Conservation (phyloP, 2,888 invertebrate species). For the Hydraecia micacea region DNA sequence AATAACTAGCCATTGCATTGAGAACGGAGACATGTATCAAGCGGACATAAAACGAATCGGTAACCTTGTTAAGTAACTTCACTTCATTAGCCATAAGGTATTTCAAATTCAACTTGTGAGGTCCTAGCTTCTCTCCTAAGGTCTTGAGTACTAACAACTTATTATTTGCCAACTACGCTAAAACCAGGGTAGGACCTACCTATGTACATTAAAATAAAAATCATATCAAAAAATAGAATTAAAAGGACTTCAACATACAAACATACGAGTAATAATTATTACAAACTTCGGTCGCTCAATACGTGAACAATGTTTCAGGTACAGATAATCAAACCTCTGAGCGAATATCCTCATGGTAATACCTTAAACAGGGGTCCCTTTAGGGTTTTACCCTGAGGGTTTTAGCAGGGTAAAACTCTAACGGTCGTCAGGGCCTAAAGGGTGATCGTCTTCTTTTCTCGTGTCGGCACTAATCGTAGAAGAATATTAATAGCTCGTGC, state of each 20-base stretch:
- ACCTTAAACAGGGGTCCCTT: not conserved
- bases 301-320: not conserved
- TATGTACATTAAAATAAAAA: not conserved
- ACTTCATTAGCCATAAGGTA: constrained; percentile 31
- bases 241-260: not conserved
- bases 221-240: not conserved
- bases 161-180: not conserved
- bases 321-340: not conserved
- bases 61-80: constrained; percentile 35
- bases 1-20: constrained; percentile 2
- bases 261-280: not conserved
- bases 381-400: too few species aligned
- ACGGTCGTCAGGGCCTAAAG: not conserved
- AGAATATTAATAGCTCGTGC: not conserved
- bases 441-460: not conserved
- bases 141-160: not conserved
- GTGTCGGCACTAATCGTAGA: not conserved
- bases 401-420: too few species aligned
- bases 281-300: not conserved
- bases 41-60: not conserved
- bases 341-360: not conserved
- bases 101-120: constrained; percentile 29
- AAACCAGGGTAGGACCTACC: not conserved
- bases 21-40: not conserved
- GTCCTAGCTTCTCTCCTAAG: constrained; percentile 5